Evolutionary conservation across 2,113 vertebrate genomes (phyloP).

Genomic region (Odontophorus gujanensis): DNA sequence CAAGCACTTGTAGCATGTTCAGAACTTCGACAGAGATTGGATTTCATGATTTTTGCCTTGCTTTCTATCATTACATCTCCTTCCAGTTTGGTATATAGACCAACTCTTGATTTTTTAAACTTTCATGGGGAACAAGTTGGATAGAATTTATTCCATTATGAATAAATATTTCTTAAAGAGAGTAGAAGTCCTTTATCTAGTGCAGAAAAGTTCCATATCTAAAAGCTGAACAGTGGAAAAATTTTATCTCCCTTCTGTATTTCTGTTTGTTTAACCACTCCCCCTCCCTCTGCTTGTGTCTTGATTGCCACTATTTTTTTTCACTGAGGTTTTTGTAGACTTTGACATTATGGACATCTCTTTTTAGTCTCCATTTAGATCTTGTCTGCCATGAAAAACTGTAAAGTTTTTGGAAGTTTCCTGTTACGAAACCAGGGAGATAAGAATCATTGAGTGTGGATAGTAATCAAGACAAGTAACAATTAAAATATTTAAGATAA

Average conservation of each 20-base stretch:
- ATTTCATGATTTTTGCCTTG: background rate
- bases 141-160: background rate
- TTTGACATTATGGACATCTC: background rate
- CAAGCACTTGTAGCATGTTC: background rate
- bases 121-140: rapidly evolving
- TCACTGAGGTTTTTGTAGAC: background rate
- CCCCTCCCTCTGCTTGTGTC: rapidly evolving
- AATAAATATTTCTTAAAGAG: background rate
- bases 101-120: background rate
- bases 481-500: background rate
- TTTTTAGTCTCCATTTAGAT: background rate
- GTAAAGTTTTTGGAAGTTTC: background rate
- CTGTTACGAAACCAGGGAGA: background rate
- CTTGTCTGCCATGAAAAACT: background rate
- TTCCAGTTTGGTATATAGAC: background rate
- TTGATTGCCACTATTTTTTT: background rate
- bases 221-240: background rate
- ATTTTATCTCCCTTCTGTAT: background rate
- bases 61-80: background rate
- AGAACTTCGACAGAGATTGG: background rate
- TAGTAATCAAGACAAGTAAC: background rate
- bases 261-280: background rate
- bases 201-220: background rate
- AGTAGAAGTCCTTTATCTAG: background rate
- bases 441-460: background rate